Base-by-base conservation (phyloP, 2,113 vertebrate species). In the Cephalopterus ornatus region DNA sequence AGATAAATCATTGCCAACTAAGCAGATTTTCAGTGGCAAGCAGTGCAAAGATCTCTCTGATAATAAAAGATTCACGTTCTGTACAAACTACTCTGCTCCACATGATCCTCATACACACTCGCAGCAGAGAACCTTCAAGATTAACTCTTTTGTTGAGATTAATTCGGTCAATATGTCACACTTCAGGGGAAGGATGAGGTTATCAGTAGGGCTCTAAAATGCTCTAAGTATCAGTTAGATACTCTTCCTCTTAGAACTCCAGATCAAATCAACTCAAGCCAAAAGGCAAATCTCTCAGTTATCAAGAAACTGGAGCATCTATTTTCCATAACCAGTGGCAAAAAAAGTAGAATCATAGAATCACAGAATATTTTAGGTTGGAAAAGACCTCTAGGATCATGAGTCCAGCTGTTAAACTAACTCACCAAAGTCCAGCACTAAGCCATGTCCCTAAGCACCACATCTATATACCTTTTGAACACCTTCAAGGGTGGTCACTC, bases 381-480 rank as follows among this genome's bases (percentile, higher is more conserved):
- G 13, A 84, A 90, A 49, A 49, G 22, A 24, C 14, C 35, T 63
- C 15, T 33, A 21, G 27, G 65, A 37, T 56, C 27, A 21, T 3
- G 27, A 42, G 14, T 37, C 65, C 32, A 11, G 32, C 24, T 63
- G 27, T 42, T 56, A 63, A 56, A 26, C 32, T 28, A 13, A 23
- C 39, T 20, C 35, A 56, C 27, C 42, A 30, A 84, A 77, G 22
- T 24, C 42, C 49, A 63, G 4, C 56, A 37, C 27, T 28, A 14
- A 56, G 33, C 42, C 14, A 9, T 8, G 8, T 58, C 22, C 59
- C 12, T 19, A 37, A 1, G 14, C 4, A 7, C 35, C 50, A 65
- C 0, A 0, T 22, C 49, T 41, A 26, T 35, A 56, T 0, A 0
- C 55, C 26, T 63, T 77, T 63, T 42, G 35, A 32, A 17, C 27